A percentile compares a stretch with the other conserved stretches of the same genome.
phyloP scores from a whole-genome alignment of 2,113 vertebrate genomes.

The Lanius ludovicianus region DNA sequence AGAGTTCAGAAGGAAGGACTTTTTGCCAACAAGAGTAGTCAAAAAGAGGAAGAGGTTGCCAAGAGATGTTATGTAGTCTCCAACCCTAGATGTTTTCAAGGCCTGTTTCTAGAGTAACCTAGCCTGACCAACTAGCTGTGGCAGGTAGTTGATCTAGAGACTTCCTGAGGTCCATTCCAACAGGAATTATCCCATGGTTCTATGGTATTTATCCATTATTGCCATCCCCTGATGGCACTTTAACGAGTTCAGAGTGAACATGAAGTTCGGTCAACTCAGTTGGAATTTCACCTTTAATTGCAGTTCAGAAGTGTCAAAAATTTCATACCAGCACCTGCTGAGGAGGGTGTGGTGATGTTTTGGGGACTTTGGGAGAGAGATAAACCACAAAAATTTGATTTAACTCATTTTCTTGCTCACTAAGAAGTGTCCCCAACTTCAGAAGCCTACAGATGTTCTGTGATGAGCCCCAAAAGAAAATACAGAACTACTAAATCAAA shows the following conservation, averaged over 20 bases:
- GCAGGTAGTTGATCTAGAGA: not conserved
- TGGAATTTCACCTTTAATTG: not conserved
- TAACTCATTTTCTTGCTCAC: not conserved
- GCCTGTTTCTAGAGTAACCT: not conserved
- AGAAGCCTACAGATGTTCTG: not conserved
- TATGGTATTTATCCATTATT: not conserved
- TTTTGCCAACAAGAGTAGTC: not conserved
- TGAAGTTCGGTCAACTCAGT: not conserved
- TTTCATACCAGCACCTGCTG: not conserved
- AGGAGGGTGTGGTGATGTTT: not conserved
- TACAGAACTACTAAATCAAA: not conserved
- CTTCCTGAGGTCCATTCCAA: not conserved
- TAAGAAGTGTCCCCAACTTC: not conserved
- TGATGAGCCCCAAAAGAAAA: not conserved
- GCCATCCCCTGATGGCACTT: not conserved
- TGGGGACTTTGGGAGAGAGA: rapidly evolving
- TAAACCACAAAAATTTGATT: not conserved
- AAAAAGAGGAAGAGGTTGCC: not conserved
- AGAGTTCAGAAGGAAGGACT: not conserved
- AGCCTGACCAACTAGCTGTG: not conserved
- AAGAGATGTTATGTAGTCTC: not conserved
- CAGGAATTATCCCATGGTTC: not conserved
- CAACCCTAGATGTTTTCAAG: not conserved
- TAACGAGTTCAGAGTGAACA: not conserved
- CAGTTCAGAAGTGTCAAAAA: not conserved